A percentile compares a stretch with the other conserved stretches of the same genome.
These are phyloP conservation scores for Stenurella melanura DNA, from an alignment of 2,888 invertebrate species.

Conservation along the genomic window DNA sequence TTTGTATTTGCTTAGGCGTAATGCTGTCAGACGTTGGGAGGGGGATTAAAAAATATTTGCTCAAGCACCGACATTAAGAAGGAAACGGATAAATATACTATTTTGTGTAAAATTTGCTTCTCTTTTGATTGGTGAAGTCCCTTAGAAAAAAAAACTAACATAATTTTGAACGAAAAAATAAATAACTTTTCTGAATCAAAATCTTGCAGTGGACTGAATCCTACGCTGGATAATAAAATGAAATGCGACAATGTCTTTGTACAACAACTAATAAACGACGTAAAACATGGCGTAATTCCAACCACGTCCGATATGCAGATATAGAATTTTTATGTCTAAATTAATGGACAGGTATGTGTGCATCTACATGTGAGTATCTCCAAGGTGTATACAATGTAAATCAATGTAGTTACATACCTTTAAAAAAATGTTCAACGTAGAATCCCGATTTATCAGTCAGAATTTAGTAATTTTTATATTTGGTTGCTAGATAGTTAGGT, in stretches of 20 bases:
- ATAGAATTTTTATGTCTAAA: not conserved
- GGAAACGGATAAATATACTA: too few species aligned
- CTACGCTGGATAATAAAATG: not conserved
- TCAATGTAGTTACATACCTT: not conserved
- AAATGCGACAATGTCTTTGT: not conserved
- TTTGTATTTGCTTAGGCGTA: too few species aligned
- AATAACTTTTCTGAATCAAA: not conserved
- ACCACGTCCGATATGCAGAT: not conserved
- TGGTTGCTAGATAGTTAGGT: not conserved
- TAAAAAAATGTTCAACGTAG: not conserved
- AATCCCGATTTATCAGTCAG: not conserved
- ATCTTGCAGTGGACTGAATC: not conserved
- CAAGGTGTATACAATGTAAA: not conserved
- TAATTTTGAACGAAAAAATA: not conserved
- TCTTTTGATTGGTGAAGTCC: too few species aligned
- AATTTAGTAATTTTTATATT: not conserved
- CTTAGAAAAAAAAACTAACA: too few species aligned
- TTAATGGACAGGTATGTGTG: not conserved
- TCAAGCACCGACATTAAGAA: too few species aligned
- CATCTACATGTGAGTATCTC: not conserved
- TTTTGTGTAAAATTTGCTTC: too few species aligned
- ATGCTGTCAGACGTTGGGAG: too few species aligned
- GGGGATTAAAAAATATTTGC: too few species aligned
- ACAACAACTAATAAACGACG: not conserved
- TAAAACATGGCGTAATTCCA: constrained; percentile 3